Evolutionary conservation across 1,140 invertebrate species (phyloP), one percentile per base, ranked within the genome.

Genomic region (Heliconius himera): DNA sequence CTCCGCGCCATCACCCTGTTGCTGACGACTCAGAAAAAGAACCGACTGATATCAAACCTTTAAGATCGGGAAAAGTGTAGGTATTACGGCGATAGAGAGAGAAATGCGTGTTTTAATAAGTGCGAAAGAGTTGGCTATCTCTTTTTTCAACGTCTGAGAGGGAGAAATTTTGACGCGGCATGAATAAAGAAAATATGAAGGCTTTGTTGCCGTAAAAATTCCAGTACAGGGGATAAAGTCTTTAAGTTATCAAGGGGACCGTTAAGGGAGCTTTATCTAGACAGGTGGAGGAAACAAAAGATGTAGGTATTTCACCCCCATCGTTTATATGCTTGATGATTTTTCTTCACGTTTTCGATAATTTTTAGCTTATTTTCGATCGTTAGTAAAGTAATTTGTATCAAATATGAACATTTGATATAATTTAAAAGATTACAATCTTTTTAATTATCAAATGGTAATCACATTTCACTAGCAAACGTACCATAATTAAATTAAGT

Each of bases 141-240:
- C 88, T 91, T 90, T 91, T 91, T 91, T 89, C 88, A 83, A 75
- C 87, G 87, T 83, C 84, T 87, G 90, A 85, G 85, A 84, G 81
- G 86, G 85, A 90, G 87, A 88, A 90, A 94, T 93, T 94, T 93
- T 91, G 92, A 93, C 93, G 93, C 91, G 93, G 89, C 82, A 92
- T 90, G 93, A 94, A 94, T 93, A 94, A 94, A 94, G 93, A 94
- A 94, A 94, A 94, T 94, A 94, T 94, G 93, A 93, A 93, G 86
- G 93, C 90, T 93, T 94, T 94, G 92, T 94, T 91, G 87, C 90
- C 89, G 92, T 94, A 94, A 94, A 94, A 94, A 94, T 94, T 94
- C 92, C 91, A 89, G 86, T 91, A 92, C 90, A 91, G 87, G 91
- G 92, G 92, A 94, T 94, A 91, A 93, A 94, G 93, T 94, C 91